Conservation (phyloP, 2,888 invertebrate species). For the Scaptomyza cyrtandrae region DNA sequence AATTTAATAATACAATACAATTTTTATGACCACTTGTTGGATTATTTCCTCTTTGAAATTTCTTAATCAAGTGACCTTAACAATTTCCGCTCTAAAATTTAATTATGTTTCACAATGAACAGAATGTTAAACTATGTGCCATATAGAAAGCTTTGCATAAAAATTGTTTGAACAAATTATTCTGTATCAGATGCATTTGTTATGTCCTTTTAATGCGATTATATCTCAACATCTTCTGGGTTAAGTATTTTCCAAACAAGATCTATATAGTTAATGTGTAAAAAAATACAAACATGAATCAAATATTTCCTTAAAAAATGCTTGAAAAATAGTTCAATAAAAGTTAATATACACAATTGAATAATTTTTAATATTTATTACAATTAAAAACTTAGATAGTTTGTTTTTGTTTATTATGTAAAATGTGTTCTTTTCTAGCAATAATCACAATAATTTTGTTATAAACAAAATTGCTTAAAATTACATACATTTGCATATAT, state of each 20-base stretch:
- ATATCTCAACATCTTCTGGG: too few relatives aligned
- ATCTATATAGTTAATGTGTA: too few relatives aligned
- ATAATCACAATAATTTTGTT: conserved; percentile 83
- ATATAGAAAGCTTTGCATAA: too few relatives aligned
- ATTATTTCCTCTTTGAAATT: not conserved
- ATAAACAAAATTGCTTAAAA: conserved; percentile 82
- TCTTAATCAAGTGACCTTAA: not conserved
- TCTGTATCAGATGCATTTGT: too few relatives aligned
- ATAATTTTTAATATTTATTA: conserved; percentile 57
- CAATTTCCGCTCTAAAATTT: not conserved
- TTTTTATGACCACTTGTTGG: not conserved
- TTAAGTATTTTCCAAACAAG: too few relatives aligned
- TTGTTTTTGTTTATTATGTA: conserved; percentile 60
- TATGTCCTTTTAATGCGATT: too few relatives aligned
- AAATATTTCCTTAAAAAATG: too few relatives aligned
- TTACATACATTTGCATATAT: conserved; percentile 70
- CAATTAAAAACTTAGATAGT: conserved; percentile 74
- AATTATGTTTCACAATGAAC: not conserved
- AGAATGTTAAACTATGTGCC: not conserved
- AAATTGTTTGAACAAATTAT: too few relatives aligned
- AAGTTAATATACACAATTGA: conserved; percentile 30
- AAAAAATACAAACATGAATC: too few relatives aligned
- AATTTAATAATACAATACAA: not conserved
- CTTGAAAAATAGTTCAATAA: too few relatives aligned
- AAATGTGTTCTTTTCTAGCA: conserved; percentile 81